Conservation (phyloP, 1,140 invertebrate species). For the Brachionus asplanchnoidis region DNA sequence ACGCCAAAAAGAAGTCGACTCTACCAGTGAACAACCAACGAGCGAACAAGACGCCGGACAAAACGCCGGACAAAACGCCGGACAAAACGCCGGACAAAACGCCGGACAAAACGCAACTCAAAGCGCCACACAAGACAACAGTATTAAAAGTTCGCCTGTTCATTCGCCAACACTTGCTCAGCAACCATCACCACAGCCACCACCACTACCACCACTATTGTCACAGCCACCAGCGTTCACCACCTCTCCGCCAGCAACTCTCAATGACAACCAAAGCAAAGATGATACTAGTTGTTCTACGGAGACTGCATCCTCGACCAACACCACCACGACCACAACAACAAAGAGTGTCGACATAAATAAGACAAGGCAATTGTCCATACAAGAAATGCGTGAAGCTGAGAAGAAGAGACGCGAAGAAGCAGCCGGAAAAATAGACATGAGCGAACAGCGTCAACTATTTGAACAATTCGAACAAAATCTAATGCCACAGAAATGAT, state of each 20-base stretch:
- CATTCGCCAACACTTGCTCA: background rate
- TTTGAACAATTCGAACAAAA: constrained; percentile 40
- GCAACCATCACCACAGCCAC: background rate
- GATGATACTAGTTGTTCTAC: background rate
- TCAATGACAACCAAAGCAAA: background rate
- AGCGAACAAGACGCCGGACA: background rate
- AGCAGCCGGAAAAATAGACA: constrained; percentile 35
- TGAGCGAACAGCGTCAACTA: constrained; percentile 29
- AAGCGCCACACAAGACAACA: background rate
- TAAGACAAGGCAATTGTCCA: constrained; percentile 11
- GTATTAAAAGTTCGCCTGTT: background rate
- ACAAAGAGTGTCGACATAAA: background rate
- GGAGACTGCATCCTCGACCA: too few relatives aligned
- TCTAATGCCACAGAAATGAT: background rate
- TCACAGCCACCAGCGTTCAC: background rate
- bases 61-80: too few relatives aligned
- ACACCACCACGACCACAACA: background rate
- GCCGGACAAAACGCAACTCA: background rate
- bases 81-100: too few relatives aligned
- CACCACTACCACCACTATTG: background rate
- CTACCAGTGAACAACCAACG: background rate
- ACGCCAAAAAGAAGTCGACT: background rate
- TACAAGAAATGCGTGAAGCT: constrained; percentile 29
- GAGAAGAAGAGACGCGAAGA: constrained; percentile 35
- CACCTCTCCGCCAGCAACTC: background rate